A percentile compares a stretch with the other conserved stretches of the same genome.
Evolutionary conservation across 2,888 invertebrate species (phyloP).

Genomic region (Philonicus albiceps): DNA sequence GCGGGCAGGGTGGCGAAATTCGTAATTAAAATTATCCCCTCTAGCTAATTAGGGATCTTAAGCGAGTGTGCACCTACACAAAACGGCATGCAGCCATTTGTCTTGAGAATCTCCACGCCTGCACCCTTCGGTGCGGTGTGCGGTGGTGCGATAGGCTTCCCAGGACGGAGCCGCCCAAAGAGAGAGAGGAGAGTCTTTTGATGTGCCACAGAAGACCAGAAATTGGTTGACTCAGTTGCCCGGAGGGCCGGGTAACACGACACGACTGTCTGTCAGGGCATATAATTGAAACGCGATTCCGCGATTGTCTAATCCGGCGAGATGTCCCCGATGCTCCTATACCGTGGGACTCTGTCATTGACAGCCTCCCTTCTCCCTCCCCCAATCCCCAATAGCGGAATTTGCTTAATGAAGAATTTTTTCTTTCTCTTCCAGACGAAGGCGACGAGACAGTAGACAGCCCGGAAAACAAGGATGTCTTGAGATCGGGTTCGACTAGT

Average conservation of each 20-base stretch:
- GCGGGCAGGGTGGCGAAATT: slow-evolving; percentile 49
- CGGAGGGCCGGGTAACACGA: slow-evolving; percentile 20
- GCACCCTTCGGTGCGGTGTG: background rate
- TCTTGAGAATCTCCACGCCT: slow-evolving; percentile 25
- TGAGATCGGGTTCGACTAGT: slow-evolving; percentile 47
- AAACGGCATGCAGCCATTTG: slow-evolving; percentile 37
- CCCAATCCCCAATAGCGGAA: background rate
- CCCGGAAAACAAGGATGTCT: slow-evolving; percentile 36
- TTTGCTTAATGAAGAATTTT: background rate
- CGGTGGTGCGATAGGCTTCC: background rate
- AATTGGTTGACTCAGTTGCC: slow-evolving; percentile 36
- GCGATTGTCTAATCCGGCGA: slow-evolving; percentile 21
- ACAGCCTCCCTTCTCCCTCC: background rate
- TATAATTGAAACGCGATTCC: slow-evolving; percentile 17
- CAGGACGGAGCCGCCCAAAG: background rate
- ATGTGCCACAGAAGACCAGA: slow-evolving; percentile 36
- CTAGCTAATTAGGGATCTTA: slow-evolving; percentile 53
- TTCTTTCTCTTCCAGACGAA: slow-evolving; percentile 45
- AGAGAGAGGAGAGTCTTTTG: background rate
- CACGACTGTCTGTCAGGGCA: slow-evolving; percentile 17
- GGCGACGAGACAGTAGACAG: slow-evolving; percentile 41
- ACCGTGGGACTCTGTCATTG: background rate
- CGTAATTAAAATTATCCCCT: slow-evolving; percentile 54
- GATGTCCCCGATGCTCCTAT: background rate
- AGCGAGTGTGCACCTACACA: slow-evolving; percentile 43